Base-by-base conservation (phyloP, 2,888 invertebrate species). In the Brenthis hecate region DNA sequence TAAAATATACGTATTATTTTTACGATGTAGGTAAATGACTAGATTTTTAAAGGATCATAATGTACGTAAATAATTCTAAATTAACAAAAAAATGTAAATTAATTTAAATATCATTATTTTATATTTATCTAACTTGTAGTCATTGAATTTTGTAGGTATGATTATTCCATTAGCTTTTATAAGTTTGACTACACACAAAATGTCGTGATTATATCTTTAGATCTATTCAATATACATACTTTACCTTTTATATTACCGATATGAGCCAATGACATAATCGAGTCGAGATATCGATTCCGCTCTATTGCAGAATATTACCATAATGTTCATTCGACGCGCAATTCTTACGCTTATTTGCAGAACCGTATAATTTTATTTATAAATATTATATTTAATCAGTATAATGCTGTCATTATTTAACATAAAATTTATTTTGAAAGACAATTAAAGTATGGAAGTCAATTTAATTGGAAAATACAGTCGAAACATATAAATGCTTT, bases 321-420 rank as follows among this genome's bases (percentile, higher is more conserved):
- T 60, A 60, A 50, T 50, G 60, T 32, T 48, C 60, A 50, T 60
- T 60, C 60, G 60, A 60, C 32, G 60, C 50, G 48, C 60, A 60
- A 32, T 60, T 32, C 50, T 60, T 60, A 60, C 50, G 60, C 60
- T 60, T 50, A 60, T 50, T 60, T 60, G 50, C 60, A 60, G 60
- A 60, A 48, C n/a, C 28, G 60, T 60, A 60, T 58, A 47, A 13
- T n/a, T 60, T 60, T 60, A 60, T 60, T 60, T 28, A 50, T 28
- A 50, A 19, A 19, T 19, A 19, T 19, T 3, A 50, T 28, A n/a
- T 58, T 28, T 28, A 50, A 50, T 60, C 32, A 60, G 32, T 60
- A 50, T 50, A 60, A 60, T 60, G 28, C 16, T 50, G 6, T 6
- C 16, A 50, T 50, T n/a, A 60, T 60, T 60, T 50, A 50, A 50